Conservation (phyloP, 2,113 vertebrate species). For the Pipa parva region DNA sequence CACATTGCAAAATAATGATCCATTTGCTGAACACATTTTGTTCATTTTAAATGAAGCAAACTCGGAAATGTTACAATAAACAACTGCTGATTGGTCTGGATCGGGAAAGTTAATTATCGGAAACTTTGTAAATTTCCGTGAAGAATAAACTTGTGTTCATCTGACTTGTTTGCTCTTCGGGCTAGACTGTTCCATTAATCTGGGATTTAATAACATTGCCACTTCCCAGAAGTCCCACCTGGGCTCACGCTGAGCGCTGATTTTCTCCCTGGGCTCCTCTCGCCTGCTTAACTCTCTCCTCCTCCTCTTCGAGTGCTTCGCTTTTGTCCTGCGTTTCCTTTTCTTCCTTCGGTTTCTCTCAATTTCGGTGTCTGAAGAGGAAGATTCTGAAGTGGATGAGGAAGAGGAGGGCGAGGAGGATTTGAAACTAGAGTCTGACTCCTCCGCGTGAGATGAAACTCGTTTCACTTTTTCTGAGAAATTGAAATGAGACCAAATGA, state of each 20-base stretch:
- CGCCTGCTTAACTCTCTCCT: conserved; percentile 63
- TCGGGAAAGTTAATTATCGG: too few species aligned
- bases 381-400: conserved; percentile 64
- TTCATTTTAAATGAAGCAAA: too few species aligned
- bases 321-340: conserved; percentile 69
- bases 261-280: conserved; percentile 57
- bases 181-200: too few species aligned
- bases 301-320: conserved; percentile 71
- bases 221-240: conserved; percentile 60
- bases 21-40: too few species aligned
- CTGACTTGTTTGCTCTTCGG: too few species aligned
- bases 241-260: conserved; percentile 48
- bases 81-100: too few species aligned
- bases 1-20: too few species aligned
- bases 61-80: too few species aligned
- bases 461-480: conserved; percentile 81
- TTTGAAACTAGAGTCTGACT: conserved; percentile 59
- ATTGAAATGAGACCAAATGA: conserved; percentile 62
- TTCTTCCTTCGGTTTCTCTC: conserved; percentile 69
- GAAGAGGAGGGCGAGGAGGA: conserved; percentile 63
- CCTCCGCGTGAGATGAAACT: conserved; percentile 63
- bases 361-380: conserved; percentile 69
- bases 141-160: too few species aligned
- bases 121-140: too few species aligned
- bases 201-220: too few species aligned